Percentiles rank a stretch among this genome's conserved stretches.
Evolutionary conservation across 37 sponge, comb jelly and placozoan genomes (phyloP).

Genomic region (Lycopodina hypogea): DNA sequence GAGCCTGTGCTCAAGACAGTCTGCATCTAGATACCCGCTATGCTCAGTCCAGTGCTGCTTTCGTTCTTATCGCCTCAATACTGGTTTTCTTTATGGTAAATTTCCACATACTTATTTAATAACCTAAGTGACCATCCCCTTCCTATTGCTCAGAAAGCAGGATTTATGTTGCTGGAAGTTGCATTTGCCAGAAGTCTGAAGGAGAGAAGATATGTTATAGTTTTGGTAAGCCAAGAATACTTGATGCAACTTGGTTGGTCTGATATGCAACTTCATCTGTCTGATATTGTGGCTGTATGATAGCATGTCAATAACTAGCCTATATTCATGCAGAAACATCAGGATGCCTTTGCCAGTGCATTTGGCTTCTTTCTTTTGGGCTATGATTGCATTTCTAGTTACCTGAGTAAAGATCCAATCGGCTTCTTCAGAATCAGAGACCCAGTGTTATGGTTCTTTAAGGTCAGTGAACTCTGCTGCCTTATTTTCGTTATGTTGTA

Average conservation of each 20-base stretch:
- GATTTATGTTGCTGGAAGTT: conserved; percentile 83
- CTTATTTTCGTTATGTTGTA: neutral
- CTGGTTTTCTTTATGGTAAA: conserved; percentile 92
- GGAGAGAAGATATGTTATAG: conserved; percentile 72
- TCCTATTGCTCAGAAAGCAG: conserved; percentile 73
- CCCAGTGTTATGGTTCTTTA: conserved; percentile 77
- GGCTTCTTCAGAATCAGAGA: conserved; percentile 53
- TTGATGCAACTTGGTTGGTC: neutral
- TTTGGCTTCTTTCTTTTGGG: conserved; percentile 89
- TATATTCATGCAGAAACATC: conserved; percentile 60
- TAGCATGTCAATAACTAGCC: no score
- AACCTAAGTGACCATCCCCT: neutral
- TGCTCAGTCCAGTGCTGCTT: conserved; percentile 72
- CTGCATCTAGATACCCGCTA: conserved; percentile 40
- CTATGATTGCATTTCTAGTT: conserved; percentile 56
- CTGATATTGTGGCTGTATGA: neutral
- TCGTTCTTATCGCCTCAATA: conserved; percentile 80
- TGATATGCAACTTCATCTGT: neutral
- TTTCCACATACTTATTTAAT: neutral
- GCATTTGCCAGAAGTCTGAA: conserved; percentile 61
- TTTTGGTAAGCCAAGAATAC: conserved; percentile 47
- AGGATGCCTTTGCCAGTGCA: conserved; percentile 91
- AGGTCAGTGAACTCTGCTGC: conserved; percentile 31
- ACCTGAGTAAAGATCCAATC: conserved; percentile 23
- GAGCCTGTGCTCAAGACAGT: conserved; percentile 19